These are phyloP conservation scores for Microctenopoma stevenorrisi DNA, from an alignment of 2,797 vertebrate species.

Conservation along the genomic window DNA sequence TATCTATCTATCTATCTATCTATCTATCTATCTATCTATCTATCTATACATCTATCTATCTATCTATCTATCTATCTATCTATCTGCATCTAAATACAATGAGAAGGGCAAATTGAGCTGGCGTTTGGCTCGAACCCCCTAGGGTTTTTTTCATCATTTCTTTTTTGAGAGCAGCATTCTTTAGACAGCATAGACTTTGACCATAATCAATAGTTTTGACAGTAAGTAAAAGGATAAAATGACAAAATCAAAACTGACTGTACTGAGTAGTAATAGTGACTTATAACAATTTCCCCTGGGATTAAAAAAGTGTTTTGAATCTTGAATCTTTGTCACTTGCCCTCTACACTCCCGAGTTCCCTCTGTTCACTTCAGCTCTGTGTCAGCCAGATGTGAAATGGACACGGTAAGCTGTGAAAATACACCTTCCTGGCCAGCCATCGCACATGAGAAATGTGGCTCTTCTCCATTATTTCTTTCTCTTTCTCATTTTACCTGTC, in stretches of 20 bases:
- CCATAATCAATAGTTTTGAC: slow-evolving; percentile 1
- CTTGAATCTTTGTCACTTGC: not conserved
- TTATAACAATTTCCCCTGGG: too few species aligned
- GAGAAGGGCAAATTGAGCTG: not conserved
- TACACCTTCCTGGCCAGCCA: slow-evolving; percentile 60
- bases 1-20: slow-evolving; percentile 3
- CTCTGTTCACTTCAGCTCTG: slow-evolving; percentile 43
- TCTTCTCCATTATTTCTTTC: slow-evolving; percentile 16
- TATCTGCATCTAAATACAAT: not conserved
- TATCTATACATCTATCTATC: slow-evolving; percentile 7
- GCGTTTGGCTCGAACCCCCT: not conserved
- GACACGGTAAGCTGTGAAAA: slow-evolving; percentile 69
- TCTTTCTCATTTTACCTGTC: not conserved
- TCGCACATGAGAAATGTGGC: slow-evolving; percentile 51
- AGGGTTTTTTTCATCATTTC: too few species aligned
- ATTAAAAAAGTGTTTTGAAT: too few species aligned
- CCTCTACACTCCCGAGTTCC: slow-evolving; percentile 48
- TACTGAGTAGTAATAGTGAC: not conserved
- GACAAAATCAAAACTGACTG: not conserved
- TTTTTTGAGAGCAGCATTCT: too few species aligned
- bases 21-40: slow-evolving; percentile 18
- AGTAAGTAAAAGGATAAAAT: not conserved
- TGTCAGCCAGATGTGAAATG: slow-evolving; percentile 74
- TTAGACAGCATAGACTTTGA: not conserved
- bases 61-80: not conserved